Base-by-base conservation (phyloP, 1,140 invertebrate species). In the Sinonovacula constricta region DNA sequence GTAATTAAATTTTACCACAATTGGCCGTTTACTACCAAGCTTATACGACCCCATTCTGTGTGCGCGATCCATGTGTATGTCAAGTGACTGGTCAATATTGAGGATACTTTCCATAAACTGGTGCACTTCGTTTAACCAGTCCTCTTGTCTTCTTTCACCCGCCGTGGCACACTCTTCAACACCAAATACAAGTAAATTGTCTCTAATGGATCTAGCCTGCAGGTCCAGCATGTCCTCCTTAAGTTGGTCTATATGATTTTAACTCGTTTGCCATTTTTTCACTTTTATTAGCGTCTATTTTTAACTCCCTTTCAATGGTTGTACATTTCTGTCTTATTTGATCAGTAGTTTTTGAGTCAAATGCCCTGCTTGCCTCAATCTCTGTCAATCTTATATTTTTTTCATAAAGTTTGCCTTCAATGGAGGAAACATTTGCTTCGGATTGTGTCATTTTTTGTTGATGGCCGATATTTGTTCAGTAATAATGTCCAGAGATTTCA, bases 171-270 rank as follows among this genome's bases (percentile, higher is more conserved):
- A 22, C 60, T 63, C 30, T 15, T 63, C 30, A 63, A 63, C 14
- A n/a, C n/a, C n/a, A n/a, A n/a, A n/a, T 4, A 63, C n/a, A 28
- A 63, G 60, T 63, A 63, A 12, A 33, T 63, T 63, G 31, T 63
- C 30, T n/a, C 53, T 4, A 18, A 54, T 54, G n/a, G 53, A 54
- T 18, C 53, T 18, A 7, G 53, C 4, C 26, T 54, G 53, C 4
- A 54, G 18, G 26, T 54, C 53, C 26, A 7, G 4, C 26, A 54
- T 26, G 5, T 54, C 53, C 5, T 54, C 53, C 3, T 5, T 22
- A 5, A 54, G 18, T 22, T 26, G 4, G 53, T 54, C 18, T 22
- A 22, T 54, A 7, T 54, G 4, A 7, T 4, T 18, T 54, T 54
- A 7, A 54, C 5, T 54, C 53, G n/a, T 54, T 18, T 26, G 53